A percentile compares a stretch with the other conserved stretches of the same genome.
Evolutionary conservation across 1,140 invertebrate genomes (phyloP).

Genomic region (Aculops lycopersici): DNA sequence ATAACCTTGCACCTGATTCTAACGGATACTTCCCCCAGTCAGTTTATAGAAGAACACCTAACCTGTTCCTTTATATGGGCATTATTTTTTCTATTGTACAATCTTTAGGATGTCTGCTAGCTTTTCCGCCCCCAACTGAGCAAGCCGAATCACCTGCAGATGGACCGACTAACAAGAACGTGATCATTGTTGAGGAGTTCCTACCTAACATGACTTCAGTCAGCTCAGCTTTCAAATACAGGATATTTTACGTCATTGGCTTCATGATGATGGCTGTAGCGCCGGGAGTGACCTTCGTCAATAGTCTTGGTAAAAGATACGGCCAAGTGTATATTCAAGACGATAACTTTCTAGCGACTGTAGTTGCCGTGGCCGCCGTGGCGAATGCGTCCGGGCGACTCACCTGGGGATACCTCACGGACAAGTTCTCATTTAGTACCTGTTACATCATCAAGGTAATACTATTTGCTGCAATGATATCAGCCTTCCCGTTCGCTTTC

Average conservation of each 20-base stretch:
- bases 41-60: conserved; percentile 7
- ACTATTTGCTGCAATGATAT: conserved; percentile 3
- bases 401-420: conserved; percentile 18
- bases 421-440: conserved; percentile 16
- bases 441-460: neutral
- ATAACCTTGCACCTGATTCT: conserved; percentile 12
- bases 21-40: conserved; percentile 9
- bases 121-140: conserved; percentile 11
- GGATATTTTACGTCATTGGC: conserved; percentile 2
- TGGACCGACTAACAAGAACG: neutral
- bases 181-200: neutral
- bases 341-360: conserved; percentile 18
- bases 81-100: conserved; percentile 7
- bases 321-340: conserved; percentile 19
- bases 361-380: conserved; percentile 19
- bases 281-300: conserved; percentile 7
- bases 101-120: conserved; percentile 10
- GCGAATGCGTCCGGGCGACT: conserved; percentile 19
- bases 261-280: conserved; percentile 4
- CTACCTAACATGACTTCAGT: neutral
- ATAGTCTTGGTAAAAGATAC: conserved; percentile 11
- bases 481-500: conserved; percentile 3
- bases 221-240: neutral
- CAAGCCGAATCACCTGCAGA: neutral
- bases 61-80: conserved; percentile 7